Conservation (phyloP, 2,888 invertebrate genomes). For the Temnothorax ravouxi region DNA sequence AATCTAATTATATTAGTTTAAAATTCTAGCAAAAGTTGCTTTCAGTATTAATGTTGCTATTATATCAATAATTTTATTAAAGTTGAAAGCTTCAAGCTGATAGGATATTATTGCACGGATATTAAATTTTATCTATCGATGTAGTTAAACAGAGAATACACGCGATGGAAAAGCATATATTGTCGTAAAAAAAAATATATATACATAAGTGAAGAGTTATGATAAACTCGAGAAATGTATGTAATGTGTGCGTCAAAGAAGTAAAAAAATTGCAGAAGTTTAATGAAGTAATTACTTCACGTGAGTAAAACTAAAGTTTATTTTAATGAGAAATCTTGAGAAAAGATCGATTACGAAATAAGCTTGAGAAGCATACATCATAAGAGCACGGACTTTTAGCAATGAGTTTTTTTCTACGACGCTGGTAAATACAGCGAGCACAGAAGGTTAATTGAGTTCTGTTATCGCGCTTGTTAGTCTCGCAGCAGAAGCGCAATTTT, state of each 20-base stretch:
- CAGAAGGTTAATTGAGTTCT: slow-evolving; percentile 69
- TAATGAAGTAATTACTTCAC: slow-evolving; percentile 16
- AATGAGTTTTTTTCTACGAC: slow-evolving; percentile 44
- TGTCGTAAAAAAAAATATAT: background rate
- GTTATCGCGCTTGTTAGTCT: slow-evolving; percentile 59
- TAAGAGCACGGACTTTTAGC: slow-evolving; percentile 62
- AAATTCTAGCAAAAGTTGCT: background rate
- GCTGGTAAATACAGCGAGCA: slow-evolving; percentile 16
- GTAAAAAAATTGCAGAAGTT: slow-evolving; percentile 10
- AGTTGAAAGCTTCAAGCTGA: background rate
- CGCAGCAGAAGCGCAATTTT: slow-evolving; percentile 13
- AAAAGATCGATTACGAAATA: slow-evolving; percentile 19
- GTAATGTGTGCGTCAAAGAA: background rate
- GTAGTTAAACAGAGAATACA: background rate
- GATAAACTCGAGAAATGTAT: background rate
- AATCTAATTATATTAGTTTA: background rate
- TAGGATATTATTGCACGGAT: background rate
- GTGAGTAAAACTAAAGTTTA: slow-evolving; percentile 22
- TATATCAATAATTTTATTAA: slow-evolving; percentile 12
- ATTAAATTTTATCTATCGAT: background rate
- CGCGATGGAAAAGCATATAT: background rate
- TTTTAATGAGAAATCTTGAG: background rate
- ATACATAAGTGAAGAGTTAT: background rate
- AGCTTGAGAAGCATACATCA: slow-evolving; percentile 59
- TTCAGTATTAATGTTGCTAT: background rate